phyloP scores from a whole-genome alignment of 2,888 invertebrate species.

The Mesodorylaimus sp. region DNA sequence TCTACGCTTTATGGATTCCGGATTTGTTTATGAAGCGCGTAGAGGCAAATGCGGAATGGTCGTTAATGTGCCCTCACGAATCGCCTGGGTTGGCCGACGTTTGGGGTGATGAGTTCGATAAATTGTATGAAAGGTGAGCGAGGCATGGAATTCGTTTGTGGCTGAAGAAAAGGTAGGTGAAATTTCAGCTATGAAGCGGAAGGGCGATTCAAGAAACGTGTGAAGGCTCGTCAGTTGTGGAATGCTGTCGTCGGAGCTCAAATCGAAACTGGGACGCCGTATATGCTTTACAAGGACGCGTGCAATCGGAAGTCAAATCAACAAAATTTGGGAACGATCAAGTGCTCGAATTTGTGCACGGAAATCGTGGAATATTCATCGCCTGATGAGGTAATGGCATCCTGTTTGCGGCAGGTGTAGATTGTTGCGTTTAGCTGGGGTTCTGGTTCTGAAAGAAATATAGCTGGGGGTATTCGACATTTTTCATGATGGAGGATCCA shows the following conservation, averaged over 20 bases:
- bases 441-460: no score
- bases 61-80: slow-evolving; percentile 86
- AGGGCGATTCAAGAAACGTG: slow-evolving; percentile 30
- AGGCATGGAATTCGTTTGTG: no score
- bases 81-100: slow-evolving; percentile 71
- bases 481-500: no score
- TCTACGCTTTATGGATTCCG: slow-evolving; percentile 92
- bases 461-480: no score
- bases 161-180: background rate
- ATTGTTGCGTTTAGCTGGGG: no score
- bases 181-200: slow-evolving; percentile 16
- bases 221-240: slow-evolving; percentile 72
- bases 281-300: slow-evolving; percentile 57
- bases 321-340: slow-evolving; percentile 90
- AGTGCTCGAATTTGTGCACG: slow-evolving; percentile 90
- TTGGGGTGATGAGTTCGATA: slow-evolving; percentile 86
- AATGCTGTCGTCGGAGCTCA: slow-evolving; percentile 69
- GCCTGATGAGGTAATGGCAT: slow-evolving; percentile 63
- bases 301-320: slow-evolving; percentile 95
- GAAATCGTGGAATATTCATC: slow-evolving; percentile 90
- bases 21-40: slow-evolving; percentile 85
- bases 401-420: no score
- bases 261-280: slow-evolving; percentile 92
- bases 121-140: slow-evolving; percentile 53
- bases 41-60: slow-evolving; percentile 65